Evolutionary conservation across 2,797 vertebrate species (phyloP).

Genomic region (Pyrocephalus nanus): DNA sequence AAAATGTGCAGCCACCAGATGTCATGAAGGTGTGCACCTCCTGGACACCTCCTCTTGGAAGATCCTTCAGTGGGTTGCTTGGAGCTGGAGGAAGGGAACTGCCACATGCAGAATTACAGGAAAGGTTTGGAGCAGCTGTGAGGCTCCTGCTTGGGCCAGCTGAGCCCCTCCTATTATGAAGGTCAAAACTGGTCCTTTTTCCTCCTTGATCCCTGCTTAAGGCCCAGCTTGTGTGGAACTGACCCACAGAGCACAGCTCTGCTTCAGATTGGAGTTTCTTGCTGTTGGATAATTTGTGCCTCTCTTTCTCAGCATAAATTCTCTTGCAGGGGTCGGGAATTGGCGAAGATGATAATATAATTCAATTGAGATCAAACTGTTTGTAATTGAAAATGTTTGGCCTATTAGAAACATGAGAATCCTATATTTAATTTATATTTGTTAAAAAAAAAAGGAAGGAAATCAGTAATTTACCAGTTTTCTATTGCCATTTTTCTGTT

Average conservation of each 20-base stretch:
- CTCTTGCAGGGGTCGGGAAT: not conserved
- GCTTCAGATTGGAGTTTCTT: not conserved
- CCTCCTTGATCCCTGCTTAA: not conserved
- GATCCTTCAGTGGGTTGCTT: not conserved
- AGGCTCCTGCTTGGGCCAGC: not conserved
- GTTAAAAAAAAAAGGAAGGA: not conserved
- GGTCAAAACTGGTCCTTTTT: not conserved
- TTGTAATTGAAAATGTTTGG: slow-evolving; percentile 22
- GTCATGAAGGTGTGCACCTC: not conserved
- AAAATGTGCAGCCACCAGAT: rapidly evolving
- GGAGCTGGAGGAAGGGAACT: not conserved
- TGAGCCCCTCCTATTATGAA: not conserved
- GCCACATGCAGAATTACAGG: not conserved
- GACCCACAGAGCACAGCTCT: not conserved
- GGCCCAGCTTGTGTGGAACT: not conserved
- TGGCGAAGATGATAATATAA: not conserved
- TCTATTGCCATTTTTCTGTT: slow-evolving; percentile 9
- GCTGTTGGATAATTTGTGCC: not conserved
- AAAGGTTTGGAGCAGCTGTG: not conserved
- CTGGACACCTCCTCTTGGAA: not conserved
- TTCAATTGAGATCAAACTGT: not conserved
- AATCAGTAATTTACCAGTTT: slow-evolving; percentile 26
- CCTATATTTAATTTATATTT: slow-evolving; percentile 7
- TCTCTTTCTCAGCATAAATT: not conserved
- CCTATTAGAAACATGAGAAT: not conserved